These are phyloP conservation scores for Drosophila demipolita DNA, from an alignment of 2,888 invertebrate genomes.

Conservation along the genomic window DNA sequence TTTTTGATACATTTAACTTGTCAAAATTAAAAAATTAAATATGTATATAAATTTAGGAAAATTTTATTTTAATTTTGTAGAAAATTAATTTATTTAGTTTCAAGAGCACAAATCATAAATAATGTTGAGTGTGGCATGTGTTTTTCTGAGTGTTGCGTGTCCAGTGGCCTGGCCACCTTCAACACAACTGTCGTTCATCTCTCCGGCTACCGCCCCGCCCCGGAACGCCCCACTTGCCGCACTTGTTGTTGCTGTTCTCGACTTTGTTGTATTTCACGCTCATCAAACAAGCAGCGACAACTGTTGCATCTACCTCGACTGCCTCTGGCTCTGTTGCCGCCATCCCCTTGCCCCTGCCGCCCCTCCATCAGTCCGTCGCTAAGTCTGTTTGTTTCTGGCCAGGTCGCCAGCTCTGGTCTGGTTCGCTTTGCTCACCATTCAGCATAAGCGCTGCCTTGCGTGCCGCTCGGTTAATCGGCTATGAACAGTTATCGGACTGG, in stretches of 20 bases:
- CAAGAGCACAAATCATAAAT: background rate
- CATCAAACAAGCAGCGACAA: constrained; percentile 77
- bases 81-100: background rate
- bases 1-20: background rate
- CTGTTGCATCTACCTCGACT: constrained; percentile 65
- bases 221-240: constrained; percentile 45
- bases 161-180: constrained; percentile 69
- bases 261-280: constrained; percentile 80
- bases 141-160: constrained; percentile 21
- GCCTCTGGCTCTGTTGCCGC: constrained; percentile 17
- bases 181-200: constrained; percentile 66
- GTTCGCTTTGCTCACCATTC: constrained; percentile 45
- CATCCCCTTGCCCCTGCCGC: background rate
- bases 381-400: constrained; percentile 15
- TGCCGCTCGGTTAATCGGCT: constrained; percentile 79
- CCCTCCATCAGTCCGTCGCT: background rate
- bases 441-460: constrained; percentile 58
- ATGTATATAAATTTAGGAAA: background rate
- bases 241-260: constrained; percentile 68
- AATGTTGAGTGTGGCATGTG: background rate
- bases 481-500: constrained; percentile 81
- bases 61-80: background rate
- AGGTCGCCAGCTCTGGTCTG: constrained; percentile 45
- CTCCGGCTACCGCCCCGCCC: constrained; percentile 33
- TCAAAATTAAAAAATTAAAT: background rate